phyloP scores from a whole-genome alignment of 2,888 invertebrate species.

The Eupithecia subumbrata region DNA sequence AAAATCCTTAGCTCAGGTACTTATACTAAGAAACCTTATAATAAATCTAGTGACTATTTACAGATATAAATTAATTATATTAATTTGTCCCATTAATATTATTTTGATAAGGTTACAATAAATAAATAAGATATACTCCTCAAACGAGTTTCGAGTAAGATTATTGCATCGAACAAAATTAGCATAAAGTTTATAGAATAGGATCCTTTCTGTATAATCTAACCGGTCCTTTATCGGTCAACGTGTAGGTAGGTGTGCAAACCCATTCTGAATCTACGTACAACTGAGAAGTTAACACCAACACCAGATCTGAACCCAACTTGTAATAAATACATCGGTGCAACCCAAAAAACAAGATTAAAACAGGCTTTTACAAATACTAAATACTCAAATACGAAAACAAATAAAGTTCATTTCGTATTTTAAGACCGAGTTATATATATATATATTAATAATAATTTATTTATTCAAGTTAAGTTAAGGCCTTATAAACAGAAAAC shows the following conservation, averaged over 20 bases:
- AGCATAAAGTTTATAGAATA: conserved; percentile 4
- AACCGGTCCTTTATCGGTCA: conserved; percentile 11
- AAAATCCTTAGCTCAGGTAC: conserved; percentile 62
- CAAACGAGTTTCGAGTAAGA: conserved; percentile 8
- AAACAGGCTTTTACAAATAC: neutral
- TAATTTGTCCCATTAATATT: conserved; percentile 14
- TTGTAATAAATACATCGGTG: neutral
- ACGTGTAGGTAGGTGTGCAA: neutral
- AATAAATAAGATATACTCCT: neutral
- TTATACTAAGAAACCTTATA: conserved; percentile 57
- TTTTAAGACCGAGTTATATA: neutral
- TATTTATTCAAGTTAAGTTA: too few species aligned
- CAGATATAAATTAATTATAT: conserved; percentile 33
- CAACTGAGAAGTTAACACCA: neutral
- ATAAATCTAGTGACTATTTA: conserved; percentile 41
- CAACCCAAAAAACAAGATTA: neutral
- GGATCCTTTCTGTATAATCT: conserved; percentile 5
- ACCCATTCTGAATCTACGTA: neutral
- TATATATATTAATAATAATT: neutral
- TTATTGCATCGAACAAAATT: conserved; percentile 5
- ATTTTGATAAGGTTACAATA: conserved; percentile 6
- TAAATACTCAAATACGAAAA: neutral
- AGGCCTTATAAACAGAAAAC: too few species aligned
- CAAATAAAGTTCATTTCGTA: neutral
- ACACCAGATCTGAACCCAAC: neutral